phyloP scores from a whole-genome alignment of 2,113 vertebrate species.

The Isurus oxyrinchus region DNA sequence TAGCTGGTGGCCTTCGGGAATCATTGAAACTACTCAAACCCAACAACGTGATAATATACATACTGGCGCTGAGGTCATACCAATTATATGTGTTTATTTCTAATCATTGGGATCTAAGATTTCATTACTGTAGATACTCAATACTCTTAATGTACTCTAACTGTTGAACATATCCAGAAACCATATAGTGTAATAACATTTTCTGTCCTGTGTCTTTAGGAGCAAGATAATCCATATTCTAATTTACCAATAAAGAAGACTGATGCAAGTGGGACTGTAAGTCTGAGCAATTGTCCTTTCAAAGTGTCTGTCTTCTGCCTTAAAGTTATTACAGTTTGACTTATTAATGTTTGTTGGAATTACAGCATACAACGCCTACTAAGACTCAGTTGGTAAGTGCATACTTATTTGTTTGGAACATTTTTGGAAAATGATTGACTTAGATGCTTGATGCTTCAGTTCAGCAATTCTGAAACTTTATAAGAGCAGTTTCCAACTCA shows the following conservation, averaged over 20 bases:
- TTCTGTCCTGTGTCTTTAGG: background rate
- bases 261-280: background rate
- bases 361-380: background rate
- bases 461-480: background rate
- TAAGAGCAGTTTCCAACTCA: background rate
- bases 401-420: background rate
- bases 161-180: background rate
- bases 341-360: background rate
- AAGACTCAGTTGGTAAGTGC: background rate
- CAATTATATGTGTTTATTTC: background rate
- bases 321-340: background rate
- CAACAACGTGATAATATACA: background rate
- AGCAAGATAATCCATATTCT: constrained; percentile 31
- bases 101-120: background rate
- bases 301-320: constrained; percentile 10
- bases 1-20: too few relatives aligned
- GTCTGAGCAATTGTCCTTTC: background rate
- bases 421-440: background rate
- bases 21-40: too few relatives aligned
- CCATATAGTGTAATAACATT: background rate
- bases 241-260: background rate
- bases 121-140: background rate
- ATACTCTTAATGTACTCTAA: background rate
- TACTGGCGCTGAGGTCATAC: background rate
- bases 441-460: background rate